phyloP scores from a whole-genome alignment of 2,113 vertebrate genomes.

The Protobothrops flavoviridis region DNA sequence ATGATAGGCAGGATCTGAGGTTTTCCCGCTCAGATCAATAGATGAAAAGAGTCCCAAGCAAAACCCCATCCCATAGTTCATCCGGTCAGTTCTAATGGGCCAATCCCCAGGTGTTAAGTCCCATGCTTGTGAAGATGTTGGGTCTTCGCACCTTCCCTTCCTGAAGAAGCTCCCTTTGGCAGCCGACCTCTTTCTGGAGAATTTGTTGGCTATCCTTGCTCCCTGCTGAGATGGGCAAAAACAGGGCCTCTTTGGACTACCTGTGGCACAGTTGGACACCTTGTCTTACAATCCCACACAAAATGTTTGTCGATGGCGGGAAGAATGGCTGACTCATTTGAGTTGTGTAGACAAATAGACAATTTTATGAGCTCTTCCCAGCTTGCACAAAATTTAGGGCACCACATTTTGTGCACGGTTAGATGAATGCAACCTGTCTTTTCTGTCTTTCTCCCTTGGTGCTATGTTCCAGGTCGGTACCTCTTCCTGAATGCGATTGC shows the following conservation, averaged over 20 bases:
- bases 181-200: neutral
- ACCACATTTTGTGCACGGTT: neutral
- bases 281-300: neutral
- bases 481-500: slow-evolving; percentile 97
- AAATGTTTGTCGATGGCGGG: neutral
- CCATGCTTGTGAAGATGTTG: no score
- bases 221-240: neutral
- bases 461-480: slow-evolving; percentile 82
- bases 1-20: no score
- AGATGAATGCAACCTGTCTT: neutral
- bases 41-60: no score
- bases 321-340: neutral
- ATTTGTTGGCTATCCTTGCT: neutral
- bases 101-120: no score
- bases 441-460: neutral
- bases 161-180: neutral
- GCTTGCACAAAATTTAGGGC: neutral
- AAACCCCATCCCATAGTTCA: no score
- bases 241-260: neutral
- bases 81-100: no score
- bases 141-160: no score
- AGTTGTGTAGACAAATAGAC: neutral
- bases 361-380: neutral
- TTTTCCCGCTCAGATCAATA: no score
- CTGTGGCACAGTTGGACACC: neutral